These are phyloP conservation scores for Argyrosomus regius DNA, from an alignment of 2,797 vertebrate genomes.

Conservation along the genomic window DNA sequence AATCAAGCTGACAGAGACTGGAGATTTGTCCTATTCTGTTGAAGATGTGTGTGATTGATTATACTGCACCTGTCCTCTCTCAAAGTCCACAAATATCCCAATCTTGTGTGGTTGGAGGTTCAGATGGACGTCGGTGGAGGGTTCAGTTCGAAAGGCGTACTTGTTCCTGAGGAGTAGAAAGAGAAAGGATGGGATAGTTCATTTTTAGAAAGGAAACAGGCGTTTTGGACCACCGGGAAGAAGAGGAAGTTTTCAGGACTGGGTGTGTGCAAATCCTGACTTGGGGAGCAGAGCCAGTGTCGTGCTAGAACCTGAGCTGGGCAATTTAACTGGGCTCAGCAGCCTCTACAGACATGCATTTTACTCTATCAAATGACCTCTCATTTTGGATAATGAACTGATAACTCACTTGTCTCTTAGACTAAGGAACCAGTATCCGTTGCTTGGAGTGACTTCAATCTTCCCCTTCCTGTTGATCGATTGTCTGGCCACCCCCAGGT, in stretches of 20 bases:
- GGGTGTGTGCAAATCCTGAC: too few species aligned
- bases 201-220: neutral
- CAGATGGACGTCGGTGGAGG: constrained; percentile 67
- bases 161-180: constrained; percentile 68
- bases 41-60: neutral
- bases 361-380: neutral
- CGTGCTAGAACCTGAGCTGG: too few species aligned
- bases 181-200: neutral
- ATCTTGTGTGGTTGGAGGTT: constrained; percentile 75
- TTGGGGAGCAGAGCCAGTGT: too few species aligned
- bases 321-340: too few species aligned
- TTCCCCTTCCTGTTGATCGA: constrained; percentile 84
- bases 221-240: too few species aligned
- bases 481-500: constrained; percentile 81
- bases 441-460: constrained; percentile 78
- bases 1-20: neutral
- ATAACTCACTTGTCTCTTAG: constrained; percentile 79
- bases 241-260: too few species aligned
- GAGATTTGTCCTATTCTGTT: neutral
- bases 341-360: too few species aligned
- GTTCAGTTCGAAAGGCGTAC: constrained; percentile 76
- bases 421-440: constrained; percentile 86
- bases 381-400: too few species aligned
- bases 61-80: constrained; percentile 81
- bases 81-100: constrained; percentile 84